These are phyloP conservation scores for Pocillopora verrucosa DNA, from an alignment of 64 coral and sea anemone species.

Conservation along the genomic window DNA sequence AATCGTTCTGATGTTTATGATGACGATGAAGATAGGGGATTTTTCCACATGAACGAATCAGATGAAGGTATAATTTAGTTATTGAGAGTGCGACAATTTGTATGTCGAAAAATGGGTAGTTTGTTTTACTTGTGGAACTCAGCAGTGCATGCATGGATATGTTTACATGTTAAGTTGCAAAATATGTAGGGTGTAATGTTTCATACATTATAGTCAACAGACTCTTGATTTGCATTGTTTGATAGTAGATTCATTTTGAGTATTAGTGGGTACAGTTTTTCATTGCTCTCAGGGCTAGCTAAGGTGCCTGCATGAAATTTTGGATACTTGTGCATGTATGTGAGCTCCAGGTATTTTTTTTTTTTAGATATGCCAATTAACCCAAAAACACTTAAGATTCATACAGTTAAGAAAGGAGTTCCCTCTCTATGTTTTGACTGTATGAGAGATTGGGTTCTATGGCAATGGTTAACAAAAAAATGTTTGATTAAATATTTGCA, in stretches of 20 bases:
- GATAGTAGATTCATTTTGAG: neutral
- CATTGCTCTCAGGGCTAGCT: no score
- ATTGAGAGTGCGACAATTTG: neutral
- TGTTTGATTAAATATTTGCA: no score
- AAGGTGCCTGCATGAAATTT: no score
- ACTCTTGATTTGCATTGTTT: neutral
- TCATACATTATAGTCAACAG: neutral
- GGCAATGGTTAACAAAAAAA: no score
- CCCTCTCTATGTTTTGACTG: no score
- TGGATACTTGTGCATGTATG: no score
- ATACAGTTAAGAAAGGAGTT: no score
- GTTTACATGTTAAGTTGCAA: conserved; percentile 28
- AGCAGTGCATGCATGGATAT: neutral
- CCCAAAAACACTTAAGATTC: no score
- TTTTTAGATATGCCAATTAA: no score
- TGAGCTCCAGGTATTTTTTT: no score
- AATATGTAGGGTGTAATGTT: neutral
- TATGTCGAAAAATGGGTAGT: neutral
- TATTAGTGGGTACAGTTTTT: neutral
- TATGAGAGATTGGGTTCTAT: no score
- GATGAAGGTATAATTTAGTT: conserved; percentile 80
- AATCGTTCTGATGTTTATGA: conserved; percentile 88
- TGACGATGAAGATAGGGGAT: conserved; percentile 96
- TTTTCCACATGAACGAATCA: conserved; percentile 93
- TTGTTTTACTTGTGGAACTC: neutral